Base-by-base conservation (phyloP, 2,113 vertebrate genomes). In the Rousettus leschenaultii region DNA sequence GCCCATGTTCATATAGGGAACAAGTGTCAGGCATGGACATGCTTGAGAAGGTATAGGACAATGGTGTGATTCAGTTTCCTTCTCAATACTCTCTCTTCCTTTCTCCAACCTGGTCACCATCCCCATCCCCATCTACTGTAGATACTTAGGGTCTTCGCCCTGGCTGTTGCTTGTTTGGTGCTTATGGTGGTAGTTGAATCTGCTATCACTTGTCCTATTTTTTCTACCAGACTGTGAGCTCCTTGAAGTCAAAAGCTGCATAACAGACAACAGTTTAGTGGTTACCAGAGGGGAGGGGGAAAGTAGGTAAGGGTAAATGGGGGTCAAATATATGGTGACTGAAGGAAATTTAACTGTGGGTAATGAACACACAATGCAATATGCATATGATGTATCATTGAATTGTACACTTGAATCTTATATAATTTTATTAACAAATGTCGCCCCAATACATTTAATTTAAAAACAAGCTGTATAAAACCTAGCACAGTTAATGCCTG, bases 221-320 rank as follows among this genome's bases (percentile, higher is more conserved):
- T 84, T 43, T 93, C 59, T 86, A 43, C 59, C 84, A 89, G 83
- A 89, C 82, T 80, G 71, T 89, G 87, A 95, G 40, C 48, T 89
- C 21, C 74, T 94, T 95, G 78, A 91, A 93, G 93, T 59, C 9
- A 89, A 95, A 79, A 68, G 22, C 51, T 85, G 28, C 26, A 71
- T 61, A 61, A 91, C 51, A 16, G 51, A 51, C 51, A 51, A 51
- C 14, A 51, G 51, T 51, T 51, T 15, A 51, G 15, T 51, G 15
- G 51, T 51, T 51, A 51, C 14, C 51, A 51, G 51, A 16, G 51
- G 51, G 51, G 51, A 51, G 51, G 51, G 48, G 51, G 51, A 51
- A 51, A 14, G 51, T 51, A 51, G 14, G 51, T 51, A 51, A 51
- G 15, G 51, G 51, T 16, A 51, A 51, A 51, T 7, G 51, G 51